Evolutionary conservation across 2,888 invertebrate genomes (phyloP).

Genomic region (Pycnomerus fuliginosus): DNA sequence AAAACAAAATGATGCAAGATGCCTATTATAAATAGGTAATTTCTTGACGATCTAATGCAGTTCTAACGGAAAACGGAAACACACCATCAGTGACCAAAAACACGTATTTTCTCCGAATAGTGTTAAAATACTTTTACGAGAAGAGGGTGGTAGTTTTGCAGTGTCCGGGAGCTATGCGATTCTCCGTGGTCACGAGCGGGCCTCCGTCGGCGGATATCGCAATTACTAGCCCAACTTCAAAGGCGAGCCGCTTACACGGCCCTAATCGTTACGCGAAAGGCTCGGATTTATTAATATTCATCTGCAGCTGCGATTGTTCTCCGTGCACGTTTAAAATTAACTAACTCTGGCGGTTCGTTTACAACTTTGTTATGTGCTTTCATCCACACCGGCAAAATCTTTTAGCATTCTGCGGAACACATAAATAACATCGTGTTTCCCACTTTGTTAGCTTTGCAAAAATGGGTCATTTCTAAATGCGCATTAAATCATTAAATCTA

Average conservation of each 20-base stretch:
- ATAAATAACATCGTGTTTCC: constrained; percentile 1
- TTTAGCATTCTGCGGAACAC: constrained; percentile 5
- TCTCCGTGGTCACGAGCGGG: constrained; percentile 48
- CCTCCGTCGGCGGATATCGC: constrained; percentile 45
- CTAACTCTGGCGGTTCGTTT: constrained; percentile 20
- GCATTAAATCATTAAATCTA: not conserved
- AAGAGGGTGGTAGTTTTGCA: constrained; percentile 16
- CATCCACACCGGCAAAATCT: constrained; percentile 11
- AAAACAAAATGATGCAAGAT: too few relatives aligned
- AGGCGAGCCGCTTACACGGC: constrained; percentile 36
- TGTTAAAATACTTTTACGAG: constrained; percentile 2
- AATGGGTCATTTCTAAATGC: not conserved
- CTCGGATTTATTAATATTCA: constrained; percentile 45
- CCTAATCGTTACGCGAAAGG: constrained; percentile 43
- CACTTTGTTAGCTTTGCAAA: constrained; percentile 1
- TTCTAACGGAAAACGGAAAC: constrained; percentile 4
- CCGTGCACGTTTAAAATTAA: constrained; percentile 33
- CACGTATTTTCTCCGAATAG: not conserved
- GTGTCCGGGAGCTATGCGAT: constrained; percentile 45
- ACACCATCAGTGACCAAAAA: not conserved
- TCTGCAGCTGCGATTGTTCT: constrained; percentile 39
- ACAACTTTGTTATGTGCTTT: constrained; percentile 19
- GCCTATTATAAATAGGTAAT: not conserved
- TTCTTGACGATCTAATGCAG: constrained; percentile 4
- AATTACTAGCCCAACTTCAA: constrained; percentile 42